These are phyloP conservation scores for Drosophila glabriapex DNA, from an alignment of 2,888 invertebrate genomes.

Conservation along the genomic window DNA sequence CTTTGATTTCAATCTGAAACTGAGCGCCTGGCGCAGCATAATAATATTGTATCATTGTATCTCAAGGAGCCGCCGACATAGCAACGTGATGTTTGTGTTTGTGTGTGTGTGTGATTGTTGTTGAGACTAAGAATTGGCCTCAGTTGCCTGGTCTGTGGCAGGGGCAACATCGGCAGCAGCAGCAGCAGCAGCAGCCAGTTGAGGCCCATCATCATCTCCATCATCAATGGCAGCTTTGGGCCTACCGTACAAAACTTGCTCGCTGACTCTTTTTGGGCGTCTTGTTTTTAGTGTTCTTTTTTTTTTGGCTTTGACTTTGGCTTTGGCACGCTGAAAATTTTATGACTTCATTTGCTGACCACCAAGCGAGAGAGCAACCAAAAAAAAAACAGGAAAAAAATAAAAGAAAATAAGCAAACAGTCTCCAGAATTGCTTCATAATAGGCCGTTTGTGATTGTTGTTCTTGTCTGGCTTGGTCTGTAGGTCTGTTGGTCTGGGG, in stretches of 20 bases:
- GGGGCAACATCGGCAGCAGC: conserved; percentile 7
- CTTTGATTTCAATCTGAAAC: conserved; percentile 78
- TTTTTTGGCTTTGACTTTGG: conserved; percentile 19
- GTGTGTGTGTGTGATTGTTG: conserved; percentile 55
- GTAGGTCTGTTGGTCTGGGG: conserved; percentile 40
- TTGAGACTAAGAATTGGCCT: conserved; percentile 32
- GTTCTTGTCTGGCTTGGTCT: conserved; percentile 21
- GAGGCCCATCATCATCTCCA: conserved; percentile 74
- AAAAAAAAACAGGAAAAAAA: conserved; percentile 8
- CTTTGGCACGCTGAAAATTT: conserved; percentile 82
- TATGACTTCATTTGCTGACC: conserved; percentile 80
- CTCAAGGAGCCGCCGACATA: conserved; percentile 71
- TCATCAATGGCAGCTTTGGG: conserved; percentile 76
- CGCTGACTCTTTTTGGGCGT: conserved; percentile 40
- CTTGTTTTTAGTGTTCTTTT: background rate
- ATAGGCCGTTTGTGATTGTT: conserved; percentile 56
- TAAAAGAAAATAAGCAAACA: conserved; percentile 44
- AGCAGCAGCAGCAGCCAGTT: conserved; percentile 39
- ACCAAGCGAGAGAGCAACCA: conserved; percentile 67
- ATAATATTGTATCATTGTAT: conserved; percentile 80
- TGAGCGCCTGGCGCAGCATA: conserved; percentile 70
- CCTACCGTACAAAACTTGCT: conserved; percentile 70
- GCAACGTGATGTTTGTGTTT: conserved; percentile 49
- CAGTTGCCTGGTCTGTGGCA: conserved; percentile 7
- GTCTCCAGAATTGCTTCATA: conserved; percentile 64